These are phyloP conservation scores for Mareca penelope DNA, from an alignment of 2,797 vertebrate genomes.

Conservation along the genomic window DNA sequence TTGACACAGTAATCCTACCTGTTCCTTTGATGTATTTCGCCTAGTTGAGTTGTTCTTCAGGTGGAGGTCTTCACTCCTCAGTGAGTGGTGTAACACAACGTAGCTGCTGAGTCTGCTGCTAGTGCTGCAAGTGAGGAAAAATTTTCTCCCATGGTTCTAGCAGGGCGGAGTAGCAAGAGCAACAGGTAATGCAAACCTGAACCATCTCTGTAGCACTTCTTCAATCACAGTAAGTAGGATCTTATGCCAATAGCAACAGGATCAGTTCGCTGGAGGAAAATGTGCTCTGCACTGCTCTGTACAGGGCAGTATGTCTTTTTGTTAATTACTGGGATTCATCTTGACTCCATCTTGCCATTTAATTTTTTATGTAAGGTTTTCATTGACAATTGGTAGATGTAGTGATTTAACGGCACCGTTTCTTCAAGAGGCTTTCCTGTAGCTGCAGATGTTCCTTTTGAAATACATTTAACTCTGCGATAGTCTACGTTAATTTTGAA, in stretches of 20 bases:
- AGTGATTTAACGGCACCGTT: neutral
- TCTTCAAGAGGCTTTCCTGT: neutral
- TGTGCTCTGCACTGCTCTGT: neutral
- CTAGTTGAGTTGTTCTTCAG: neutral
- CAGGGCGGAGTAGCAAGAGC: neutral
- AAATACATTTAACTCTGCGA: neutral
- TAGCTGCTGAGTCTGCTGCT: neutral
- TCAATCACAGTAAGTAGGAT: neutral
- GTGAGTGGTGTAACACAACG: neutral
- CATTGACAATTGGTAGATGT: neutral
- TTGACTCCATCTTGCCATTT: neutral
- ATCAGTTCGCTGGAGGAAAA: neutral
- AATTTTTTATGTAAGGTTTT: neutral
- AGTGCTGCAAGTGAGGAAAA: neutral
- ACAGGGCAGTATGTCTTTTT: neutral
- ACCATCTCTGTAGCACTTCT: neutral
- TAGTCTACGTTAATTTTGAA: neutral
- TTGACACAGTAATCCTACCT: neutral
- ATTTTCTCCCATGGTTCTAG: neutral
- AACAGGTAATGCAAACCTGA: fast-evolving
- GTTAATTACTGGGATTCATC: neutral
- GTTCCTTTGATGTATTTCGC: fast-evolving
- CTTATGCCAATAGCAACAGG: neutral
- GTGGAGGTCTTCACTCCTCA: neutral
- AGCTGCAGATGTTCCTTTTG: neutral